Evolutionary conservation across 2,797 vertebrate species (phyloP).

Genomic region (Dipus sagitta): DNA sequence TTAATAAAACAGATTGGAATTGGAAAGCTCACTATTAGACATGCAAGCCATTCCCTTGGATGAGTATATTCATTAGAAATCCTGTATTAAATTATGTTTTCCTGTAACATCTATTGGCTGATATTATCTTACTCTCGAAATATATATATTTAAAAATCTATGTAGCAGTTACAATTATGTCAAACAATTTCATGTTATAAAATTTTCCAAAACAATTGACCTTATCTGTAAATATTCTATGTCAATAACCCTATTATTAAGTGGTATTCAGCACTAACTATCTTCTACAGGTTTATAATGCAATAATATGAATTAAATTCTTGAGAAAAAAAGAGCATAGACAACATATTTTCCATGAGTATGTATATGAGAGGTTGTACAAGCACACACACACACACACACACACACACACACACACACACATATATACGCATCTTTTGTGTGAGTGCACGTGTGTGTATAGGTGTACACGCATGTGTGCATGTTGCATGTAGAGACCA

Average conservation of each 20-base stretch:
- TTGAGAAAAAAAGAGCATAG: not conserved
- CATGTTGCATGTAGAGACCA: too few relatives aligned
- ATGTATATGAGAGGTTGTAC: too few relatives aligned
- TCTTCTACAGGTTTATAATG: not conserved
- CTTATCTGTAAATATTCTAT: not conserved
- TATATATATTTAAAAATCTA: not conserved
- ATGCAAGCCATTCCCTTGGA: not conserved
- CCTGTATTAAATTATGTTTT: not conserved
- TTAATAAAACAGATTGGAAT: not conserved
- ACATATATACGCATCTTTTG: too few relatives aligned
- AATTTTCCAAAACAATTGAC: not conserved
- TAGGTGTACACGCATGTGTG: too few relatives aligned
- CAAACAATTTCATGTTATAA: not conserved
- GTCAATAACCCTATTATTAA: not conserved
- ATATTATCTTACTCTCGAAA: not conserved
- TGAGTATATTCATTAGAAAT: not conserved
- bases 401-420: too few relatives aligned
- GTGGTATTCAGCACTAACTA: not conserved
- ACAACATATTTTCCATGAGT: too few relatives aligned
- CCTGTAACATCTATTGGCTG: not conserved
- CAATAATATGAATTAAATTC: not conserved
- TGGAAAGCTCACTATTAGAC: not conserved
- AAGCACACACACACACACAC: too few relatives aligned
- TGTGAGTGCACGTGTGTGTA: too few relatives aligned
- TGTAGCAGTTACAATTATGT: not conserved